phyloP scores from a whole-genome alignment of 1,140 invertebrate species.

The Lucilia sericata region DNA sequence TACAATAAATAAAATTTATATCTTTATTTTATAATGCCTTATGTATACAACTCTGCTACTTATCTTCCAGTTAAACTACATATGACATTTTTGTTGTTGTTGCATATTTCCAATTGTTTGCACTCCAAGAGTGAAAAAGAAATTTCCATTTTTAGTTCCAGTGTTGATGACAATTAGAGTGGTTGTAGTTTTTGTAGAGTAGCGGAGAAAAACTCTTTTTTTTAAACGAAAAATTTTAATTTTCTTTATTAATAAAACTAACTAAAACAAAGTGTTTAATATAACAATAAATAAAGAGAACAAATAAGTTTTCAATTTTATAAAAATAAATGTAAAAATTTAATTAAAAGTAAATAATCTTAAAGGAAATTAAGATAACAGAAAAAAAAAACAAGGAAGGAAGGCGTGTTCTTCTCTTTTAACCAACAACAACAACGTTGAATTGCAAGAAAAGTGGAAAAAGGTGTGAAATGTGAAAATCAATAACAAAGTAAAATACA shows the following conservation, averaged over 20 bases:
- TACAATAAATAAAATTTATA: too few relatives aligned
- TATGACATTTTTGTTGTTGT: too few relatives aligned
- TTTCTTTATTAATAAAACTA: not conserved
- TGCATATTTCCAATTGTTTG: constrained; percentile 41
- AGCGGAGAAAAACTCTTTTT: not conserved
- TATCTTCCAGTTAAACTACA: too few relatives aligned
- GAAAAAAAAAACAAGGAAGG: constrained; percentile 27
- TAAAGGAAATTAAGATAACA: not conserved
- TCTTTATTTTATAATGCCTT: too few relatives aligned
- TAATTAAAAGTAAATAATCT: not conserved
- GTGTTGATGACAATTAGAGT: constrained; percentile 39
- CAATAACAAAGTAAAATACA: constrained; percentile 47
- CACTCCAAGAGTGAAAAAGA: not conserved
- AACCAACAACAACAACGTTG: not conserved
- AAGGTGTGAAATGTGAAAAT: constrained; percentile 50
- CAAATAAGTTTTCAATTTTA: not conserved
- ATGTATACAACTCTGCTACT: too few relatives aligned
- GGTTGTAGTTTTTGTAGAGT: not conserved
- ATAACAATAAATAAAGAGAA: not conserved
- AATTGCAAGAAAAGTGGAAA: constrained; percentile 34
- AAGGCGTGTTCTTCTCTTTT: constrained; percentile 41
- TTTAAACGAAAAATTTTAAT: not conserved
- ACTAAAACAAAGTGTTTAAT: not conserved
- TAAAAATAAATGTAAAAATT: not conserved
- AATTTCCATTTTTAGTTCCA: constrained; percentile 38